Evolutionary conservation across 1,140 invertebrate species (phyloP), one percentile per base, ranked within the genome.

Genomic region (Procambarus clarkii): DNA sequence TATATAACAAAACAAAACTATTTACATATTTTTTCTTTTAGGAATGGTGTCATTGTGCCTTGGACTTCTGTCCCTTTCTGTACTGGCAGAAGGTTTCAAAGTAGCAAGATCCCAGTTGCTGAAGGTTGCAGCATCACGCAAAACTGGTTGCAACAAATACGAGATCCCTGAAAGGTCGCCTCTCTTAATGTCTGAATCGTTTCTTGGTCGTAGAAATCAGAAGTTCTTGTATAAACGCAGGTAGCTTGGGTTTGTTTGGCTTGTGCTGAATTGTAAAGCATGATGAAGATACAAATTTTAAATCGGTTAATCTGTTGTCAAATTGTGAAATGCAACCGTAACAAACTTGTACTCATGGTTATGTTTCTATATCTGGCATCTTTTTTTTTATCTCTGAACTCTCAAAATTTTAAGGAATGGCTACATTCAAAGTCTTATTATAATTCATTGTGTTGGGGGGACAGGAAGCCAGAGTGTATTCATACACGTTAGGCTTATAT

Each of bases 21-120:
- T 54, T 54, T 54, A 3, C 4, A 60, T 87, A n/a, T 48, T 34
- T 64, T 13, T 50, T 45, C n/a, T 79, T 79, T 34, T 82, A 91
- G 89, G 81, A 24, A 91, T 91, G 89, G 82, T 91, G 45, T 91
- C 89, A 34, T 74, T 91, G 54, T 91, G 89, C 46, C 58, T 91
- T 11, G 89, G 89, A 3, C 82, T 91, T 24, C 45, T 83, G 76
- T 91, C 89, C 3, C 89, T 91, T 34, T 91, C 89, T 3, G 76
- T 91, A 8, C 50, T 91, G 76, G 46, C 83, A 21, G 89, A 91
- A 48, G 89, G 89, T 2, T 91, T 91, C 89, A 91, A 91, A 54
- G 89, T 91, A 50, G 89, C 82, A 21, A 48, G 89, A 15, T 91
- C 89, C 8, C 82, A 85, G 69, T 34, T 91, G n/a, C 13, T 85